Percentiles rank a stretch among this genome's conserved stretches.
Conservation (phyloP, 2,888 invertebrate genomes). For the Sceliomorpha sp. region DNA sequence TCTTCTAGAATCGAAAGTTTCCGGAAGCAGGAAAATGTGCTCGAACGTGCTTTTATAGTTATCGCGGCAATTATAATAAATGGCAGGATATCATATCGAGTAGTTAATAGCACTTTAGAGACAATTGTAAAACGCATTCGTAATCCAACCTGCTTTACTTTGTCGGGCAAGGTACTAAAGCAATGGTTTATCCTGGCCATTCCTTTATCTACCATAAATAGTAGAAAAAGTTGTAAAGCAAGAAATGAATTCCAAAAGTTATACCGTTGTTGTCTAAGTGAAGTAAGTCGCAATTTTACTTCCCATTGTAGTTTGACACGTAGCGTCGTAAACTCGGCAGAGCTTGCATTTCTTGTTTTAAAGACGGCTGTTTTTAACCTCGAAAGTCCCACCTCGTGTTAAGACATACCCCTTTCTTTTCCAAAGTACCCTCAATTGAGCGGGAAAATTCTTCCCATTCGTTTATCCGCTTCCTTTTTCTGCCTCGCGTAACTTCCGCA, state of each 20-base stretch:
- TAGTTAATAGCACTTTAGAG: too few species aligned
- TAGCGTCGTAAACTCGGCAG: slow-evolving; percentile 19
- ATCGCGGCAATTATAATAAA: too few species aligned
- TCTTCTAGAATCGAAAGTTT: too few species aligned
- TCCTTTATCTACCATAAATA: slow-evolving; percentile 29
- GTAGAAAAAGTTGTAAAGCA: slow-evolving; percentile 23
- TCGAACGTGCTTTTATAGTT: too few species aligned
- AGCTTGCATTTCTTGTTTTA: slow-evolving; percentile 14
- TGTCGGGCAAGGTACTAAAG: too few species aligned
- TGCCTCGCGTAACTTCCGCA: slow-evolving; percentile 13
- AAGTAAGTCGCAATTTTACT: slow-evolving; percentile 14
- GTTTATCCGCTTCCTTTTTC: slow-evolving; percentile 30
- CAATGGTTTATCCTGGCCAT: too few species aligned
- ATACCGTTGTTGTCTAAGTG: slow-evolving; percentile 25
- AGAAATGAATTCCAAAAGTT: slow-evolving; percentile 41
- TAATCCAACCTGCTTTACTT: too few species aligned
- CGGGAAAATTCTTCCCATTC: slow-evolving; percentile 30
- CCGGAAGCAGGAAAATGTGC: too few species aligned
- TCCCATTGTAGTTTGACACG: slow-evolving; percentile 25
- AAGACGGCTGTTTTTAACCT: not conserved
- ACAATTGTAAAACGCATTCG: too few species aligned
- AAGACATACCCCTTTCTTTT: slow-evolving; percentile 6
- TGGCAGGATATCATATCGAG: too few species aligned
- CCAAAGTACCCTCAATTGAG: slow-evolving; percentile 12
- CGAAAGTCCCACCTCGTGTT: slow-evolving; percentile 10